Evolutionary conservation across 1,140 invertebrate genomes (phyloP), one percentile per base, ranked within the genome.

Genomic region (Sycophila sp.): DNA sequence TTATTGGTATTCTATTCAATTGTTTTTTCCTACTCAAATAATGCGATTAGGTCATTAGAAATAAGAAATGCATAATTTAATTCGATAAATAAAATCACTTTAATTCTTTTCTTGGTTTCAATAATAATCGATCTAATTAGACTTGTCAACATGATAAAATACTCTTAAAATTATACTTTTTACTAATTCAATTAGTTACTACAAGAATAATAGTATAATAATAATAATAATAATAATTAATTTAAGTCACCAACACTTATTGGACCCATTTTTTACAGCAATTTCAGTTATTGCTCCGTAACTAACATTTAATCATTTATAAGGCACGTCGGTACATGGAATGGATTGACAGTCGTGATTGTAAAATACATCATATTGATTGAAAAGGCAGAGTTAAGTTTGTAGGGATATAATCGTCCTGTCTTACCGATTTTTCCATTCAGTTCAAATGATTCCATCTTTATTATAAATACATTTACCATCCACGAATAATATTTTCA

Each of bases 51-150:
- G 42, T 22, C 7, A 22, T n/a, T 6, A 47, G 19, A 47, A 47
- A 47, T 47, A 22, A 47, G 17, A 7, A 47, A 47, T 1, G 15
- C 7, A 10, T 47, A 19, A 2, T n/a, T 42, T 42, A 0, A 15
- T 59, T 36, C 6, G 26, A 63, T 69, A 63, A 63, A 63, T 69
- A 63, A 51, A n/a, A 69, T 69, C 26, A 42, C 28, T 69, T 63
- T 69, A 55, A 69, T 55, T 55, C 10, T 56, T 45, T 28, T 13
- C 7, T 51, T 24, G n/a, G 4, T 51, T 32, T 69, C 28, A 11
- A 15, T 19, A 65, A n/a, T n/a, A n/a, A n/a, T n/a, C n/a, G n/a
- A n/a, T n/a, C n/a, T 49, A 15, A 59, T 68, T 36, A 62, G 6
- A 56, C 45, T 15, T 24, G 22, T 70, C 51, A 64, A 64, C 47